Conservation (phyloP, 2,113 vertebrate genomes). For the Peucedramus taeniatus region DNA sequence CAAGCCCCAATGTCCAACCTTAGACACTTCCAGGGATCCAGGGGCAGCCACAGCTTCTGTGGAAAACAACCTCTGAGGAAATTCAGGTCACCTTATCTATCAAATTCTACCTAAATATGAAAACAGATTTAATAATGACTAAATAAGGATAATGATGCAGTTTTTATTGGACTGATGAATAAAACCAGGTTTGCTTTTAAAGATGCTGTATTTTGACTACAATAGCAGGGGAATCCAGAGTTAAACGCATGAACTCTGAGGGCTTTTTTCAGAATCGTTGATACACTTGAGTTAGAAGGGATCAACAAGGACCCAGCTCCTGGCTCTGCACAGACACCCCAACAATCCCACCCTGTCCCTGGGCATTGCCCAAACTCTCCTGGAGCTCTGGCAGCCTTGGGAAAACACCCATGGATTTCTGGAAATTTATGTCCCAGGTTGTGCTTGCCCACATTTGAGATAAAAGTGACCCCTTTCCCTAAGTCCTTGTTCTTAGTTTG, state of each 20-base stretch:
- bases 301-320: background rate
- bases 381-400: background rate
- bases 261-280: background rate
- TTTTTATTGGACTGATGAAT: background rate
- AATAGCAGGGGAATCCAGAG: background rate
- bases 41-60: background rate
- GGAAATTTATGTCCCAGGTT: accelerated
- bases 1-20: background rate
- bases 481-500: background rate
- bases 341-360: background rate
- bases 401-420: background rate
- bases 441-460: background rate
- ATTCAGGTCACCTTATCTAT: background rate
- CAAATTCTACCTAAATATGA: background rate
- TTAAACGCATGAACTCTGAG: background rate
- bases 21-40: background rate
- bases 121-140: background rate
- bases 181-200: background rate
- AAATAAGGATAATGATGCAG: background rate
- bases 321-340: background rate
- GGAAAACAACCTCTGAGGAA: background rate
- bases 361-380: accelerated
- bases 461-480: accelerated
- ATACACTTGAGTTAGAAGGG: background rate
- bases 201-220: background rate